phyloP scores from a whole-genome alignment of 2,113 vertebrate species.

The Engraulis encrasicolus region DNA sequence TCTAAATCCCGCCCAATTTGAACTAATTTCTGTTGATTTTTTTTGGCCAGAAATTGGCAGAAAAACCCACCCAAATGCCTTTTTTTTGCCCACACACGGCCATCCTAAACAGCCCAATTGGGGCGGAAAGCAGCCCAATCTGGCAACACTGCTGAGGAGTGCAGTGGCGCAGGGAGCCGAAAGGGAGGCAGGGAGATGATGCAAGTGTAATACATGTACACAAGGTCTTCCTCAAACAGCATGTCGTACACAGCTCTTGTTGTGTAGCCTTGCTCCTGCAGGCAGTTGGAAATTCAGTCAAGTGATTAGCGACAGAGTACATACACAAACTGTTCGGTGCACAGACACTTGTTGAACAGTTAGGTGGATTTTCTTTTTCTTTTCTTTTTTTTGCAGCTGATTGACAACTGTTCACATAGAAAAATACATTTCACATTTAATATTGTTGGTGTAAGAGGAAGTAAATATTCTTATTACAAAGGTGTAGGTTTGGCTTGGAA shows the following conservation, averaged over 20 bases:
- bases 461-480: no score
- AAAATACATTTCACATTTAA: not conserved
- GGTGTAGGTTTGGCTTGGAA: no score
- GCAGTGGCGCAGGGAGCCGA: not conserved
- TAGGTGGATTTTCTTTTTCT: not conserved
- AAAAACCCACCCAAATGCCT: no score
- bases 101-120: no score
- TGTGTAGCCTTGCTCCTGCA: not conserved
- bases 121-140: no score
- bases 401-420: not conserved
- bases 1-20: no score
- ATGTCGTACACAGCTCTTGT: not conserved
- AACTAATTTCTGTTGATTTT: no score
- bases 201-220: not conserved
- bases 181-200: not conserved
- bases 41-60: no score
- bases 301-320: not conserved
- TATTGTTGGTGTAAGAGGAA: no score
- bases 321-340: not conserved
- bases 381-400: no score
- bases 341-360: not conserved
- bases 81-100: no score
- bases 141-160: no score
- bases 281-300: not conserved
- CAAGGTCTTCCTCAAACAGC: not conserved